Conservation (phyloP, 2,888 invertebrate genomes). For the Steinernema carpocapsae region DNA sequence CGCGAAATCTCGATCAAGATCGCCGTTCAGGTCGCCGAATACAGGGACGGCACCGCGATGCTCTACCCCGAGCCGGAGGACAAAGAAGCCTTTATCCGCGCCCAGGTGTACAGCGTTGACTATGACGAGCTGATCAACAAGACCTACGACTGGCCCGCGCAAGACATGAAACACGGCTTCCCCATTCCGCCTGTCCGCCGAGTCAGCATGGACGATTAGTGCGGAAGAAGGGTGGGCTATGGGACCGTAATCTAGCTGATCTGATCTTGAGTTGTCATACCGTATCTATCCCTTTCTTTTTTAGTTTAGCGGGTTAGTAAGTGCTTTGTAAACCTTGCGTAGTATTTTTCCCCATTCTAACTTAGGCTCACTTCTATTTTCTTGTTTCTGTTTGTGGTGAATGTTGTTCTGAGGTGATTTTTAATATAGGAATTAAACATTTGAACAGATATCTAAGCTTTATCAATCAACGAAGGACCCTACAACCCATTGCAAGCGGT, state of each 20-base stretch:
- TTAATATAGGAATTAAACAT: too few species aligned
- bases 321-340: background rate
- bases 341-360: background rate
- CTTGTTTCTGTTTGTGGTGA: too few species aligned
- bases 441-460: too few species aligned
- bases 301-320: conserved; percentile 8
- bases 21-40: conserved; percentile 82
- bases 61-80: conserved; percentile 73
- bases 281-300: background rate
- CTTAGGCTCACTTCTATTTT: too few species aligned
- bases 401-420: too few species aligned
- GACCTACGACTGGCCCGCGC: conserved; percentile 71
- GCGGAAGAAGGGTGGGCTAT: conserved; percentile 26
- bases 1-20: conserved; percentile 86
- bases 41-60: conserved; percentile 73
- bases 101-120: conserved; percentile 70
- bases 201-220: conserved; percentile 64
- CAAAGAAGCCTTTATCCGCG: conserved; percentile 72
- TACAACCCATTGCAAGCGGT: too few species aligned
- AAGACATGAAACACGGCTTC: conserved; percentile 67
- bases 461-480: too few species aligned
- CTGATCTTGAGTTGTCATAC: background rate
- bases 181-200: conserved; percentile 62
- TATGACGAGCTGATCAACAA: conserved; percentile 72
- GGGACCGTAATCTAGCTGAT: background rate